A percentile compares a stretch with the other conserved stretches of the same genome.
phyloP scores from a whole-genome alignment of 2,797 vertebrate species.

The Melanogrammus aeglefinus region DNA sequence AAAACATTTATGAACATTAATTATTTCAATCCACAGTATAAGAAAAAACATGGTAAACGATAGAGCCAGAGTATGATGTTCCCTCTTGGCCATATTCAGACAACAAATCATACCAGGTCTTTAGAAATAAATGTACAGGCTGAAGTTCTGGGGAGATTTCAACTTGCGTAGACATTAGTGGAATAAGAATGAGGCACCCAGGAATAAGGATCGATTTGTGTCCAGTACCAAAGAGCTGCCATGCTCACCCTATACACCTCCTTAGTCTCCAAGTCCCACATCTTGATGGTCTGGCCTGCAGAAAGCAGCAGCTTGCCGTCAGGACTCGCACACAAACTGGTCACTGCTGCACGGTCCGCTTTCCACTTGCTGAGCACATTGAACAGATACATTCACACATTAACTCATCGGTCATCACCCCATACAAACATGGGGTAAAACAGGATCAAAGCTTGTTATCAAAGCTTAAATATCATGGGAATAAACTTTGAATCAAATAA shows the following conservation, averaged over 20 bases:
- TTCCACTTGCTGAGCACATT: conserved; percentile 89
- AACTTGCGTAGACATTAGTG: too few relatives aligned
- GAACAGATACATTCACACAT: background rate
- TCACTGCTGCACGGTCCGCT: conserved; percentile 88
- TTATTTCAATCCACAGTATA: too few relatives aligned
- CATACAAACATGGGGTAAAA: background rate
- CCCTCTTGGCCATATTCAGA: too few relatives aligned
- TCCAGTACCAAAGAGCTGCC: conserved; percentile 14
- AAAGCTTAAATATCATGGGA: background rate
- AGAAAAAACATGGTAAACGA: too few relatives aligned
- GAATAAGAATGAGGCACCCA: too few relatives aligned
- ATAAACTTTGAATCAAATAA: background rate
- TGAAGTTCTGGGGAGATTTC: too few relatives aligned
- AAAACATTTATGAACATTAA: too few relatives aligned
- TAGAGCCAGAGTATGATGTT: too few relatives aligned
- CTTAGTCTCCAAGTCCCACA: conserved; percentile 98
- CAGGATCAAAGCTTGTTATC: background rate
- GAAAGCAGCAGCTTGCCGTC: conserved; percentile 95
- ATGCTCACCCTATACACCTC: conserved; percentile 90
- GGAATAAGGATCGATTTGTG: background rate
- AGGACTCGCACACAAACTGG: conserved; percentile 90
- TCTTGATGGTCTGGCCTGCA: conserved; percentile 92
- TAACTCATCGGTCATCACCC: background rate
- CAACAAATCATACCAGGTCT: too few relatives aligned
- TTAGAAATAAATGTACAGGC: too few relatives aligned